A percentile compares a stretch with the other conserved stretches of the same genome.
Evolutionary conservation across 2,888 invertebrate species (phyloP).

Genomic region (Trissolcus brochymenae): DNA sequence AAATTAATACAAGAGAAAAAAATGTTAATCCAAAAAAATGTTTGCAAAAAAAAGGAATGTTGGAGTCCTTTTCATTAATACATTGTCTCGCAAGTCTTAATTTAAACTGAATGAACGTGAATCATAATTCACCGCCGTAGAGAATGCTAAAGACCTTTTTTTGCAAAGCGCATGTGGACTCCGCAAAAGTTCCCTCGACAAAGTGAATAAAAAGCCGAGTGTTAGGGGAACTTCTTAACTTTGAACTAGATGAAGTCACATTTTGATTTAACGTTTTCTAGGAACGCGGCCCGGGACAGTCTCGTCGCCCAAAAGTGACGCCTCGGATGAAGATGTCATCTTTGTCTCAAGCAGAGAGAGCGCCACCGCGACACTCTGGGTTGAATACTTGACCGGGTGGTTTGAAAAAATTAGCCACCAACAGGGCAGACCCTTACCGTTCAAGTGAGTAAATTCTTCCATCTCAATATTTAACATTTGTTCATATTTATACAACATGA

Average conservation of each 20-base stretch:
- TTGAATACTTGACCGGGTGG: conserved; percentile 87
- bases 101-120: conserved; percentile 52
- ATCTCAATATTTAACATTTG: background rate
- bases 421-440: conserved; percentile 84
- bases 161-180: conserved; percentile 47
- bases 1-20: too few relatives aligned
- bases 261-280: conserved; percentile 60
- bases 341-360: conserved; percentile 88
- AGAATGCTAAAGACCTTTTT: conserved; percentile 21
- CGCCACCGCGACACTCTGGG: conserved; percentile 87
- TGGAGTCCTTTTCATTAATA: too few relatives aligned
- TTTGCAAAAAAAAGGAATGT: too few relatives aligned
- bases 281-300: conserved; percentile 64
- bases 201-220: conserved; percentile 36
- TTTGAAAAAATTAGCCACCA: conserved; percentile 91
- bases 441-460: conserved; percentile 80
- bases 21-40: too few relatives aligned
- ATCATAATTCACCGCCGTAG: conserved; percentile 49
- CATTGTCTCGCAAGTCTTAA: conserved; percentile 43
- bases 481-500: too few relatives aligned
- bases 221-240: conserved; percentile 34
- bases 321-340: conserved; percentile 87
- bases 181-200: conserved; percentile 30
- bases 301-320: conserved; percentile 50
- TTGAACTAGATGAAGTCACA: conserved; percentile 24